Base-by-base conservation (phyloP, 2,797 vertebrate genomes). In the Gallinago solitaria region DNA sequence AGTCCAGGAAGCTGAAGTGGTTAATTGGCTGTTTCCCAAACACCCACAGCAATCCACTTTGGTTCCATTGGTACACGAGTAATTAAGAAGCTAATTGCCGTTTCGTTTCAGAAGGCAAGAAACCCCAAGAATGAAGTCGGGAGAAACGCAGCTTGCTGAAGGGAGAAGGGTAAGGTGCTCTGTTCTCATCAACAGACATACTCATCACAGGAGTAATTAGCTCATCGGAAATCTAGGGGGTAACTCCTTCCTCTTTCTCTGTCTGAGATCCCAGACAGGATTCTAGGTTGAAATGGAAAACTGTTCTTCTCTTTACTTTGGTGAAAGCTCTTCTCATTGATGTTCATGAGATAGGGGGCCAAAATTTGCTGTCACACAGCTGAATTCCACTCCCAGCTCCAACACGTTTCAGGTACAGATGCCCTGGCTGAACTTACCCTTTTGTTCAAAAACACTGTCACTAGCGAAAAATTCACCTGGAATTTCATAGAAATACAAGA, bases 1-100 rank as follows among this genome's bases (percentile, higher is more conserved):
- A 91, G 67, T 45, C 19, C 32, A 79, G 71, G 84, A 84, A 87
- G 53, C 35, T 68, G 67, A 41, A 89, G 56, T 2, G 57, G 76
- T 61, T 93, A 82, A 90, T 45, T 68, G 80, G 33, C 20, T 90
- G 35, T 84, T 95, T 85, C 43, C 64, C 85, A 71, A 87, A 83
- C 28, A 78, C 33, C 19, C 28, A 1, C 50, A 70, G 89, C 53
- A 85, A 61, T 56, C 37, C 35, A 41, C 57, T 73, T n/a, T 12
- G 10, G 45, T 61, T 89, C 43, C 14, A 39, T 43, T 78, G 51
- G 35, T 50, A 43, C 24, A 28, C 21, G 43, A n/a, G 33, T 59
- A 83, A 86, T 87, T 88, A 93, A 76, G 86, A 61, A 89, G 39
- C 51, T 74, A 91, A 83, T 75, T 75, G 51, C 41, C 41, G 12